phyloP scores from a whole-genome alignment of 1,140 invertebrate genomes.

The Rhopalosiphum padi region DNA sequence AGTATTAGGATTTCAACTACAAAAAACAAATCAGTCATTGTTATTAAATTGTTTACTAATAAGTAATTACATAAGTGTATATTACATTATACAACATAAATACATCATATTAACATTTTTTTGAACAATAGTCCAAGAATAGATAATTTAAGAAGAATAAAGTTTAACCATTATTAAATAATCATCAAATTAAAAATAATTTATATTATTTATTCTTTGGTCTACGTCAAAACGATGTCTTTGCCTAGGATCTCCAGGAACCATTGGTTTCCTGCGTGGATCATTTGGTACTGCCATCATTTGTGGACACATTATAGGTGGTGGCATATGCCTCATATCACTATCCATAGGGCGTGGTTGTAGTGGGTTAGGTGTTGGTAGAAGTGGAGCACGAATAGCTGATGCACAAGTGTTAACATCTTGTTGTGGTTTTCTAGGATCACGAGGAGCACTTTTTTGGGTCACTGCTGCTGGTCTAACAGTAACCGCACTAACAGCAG shows the following conservation, averaged over 20 bases:
- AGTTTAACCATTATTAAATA: background rate
- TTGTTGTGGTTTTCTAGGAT: slow-evolving; percentile 51
- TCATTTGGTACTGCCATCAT: slow-evolving; percentile 55
- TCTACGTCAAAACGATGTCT: slow-evolving; percentile 47
- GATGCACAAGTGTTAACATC: slow-evolving; percentile 18
- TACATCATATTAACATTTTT: slow-evolving; percentile 12
- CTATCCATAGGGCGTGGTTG: slow-evolving; percentile 50
- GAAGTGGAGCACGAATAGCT: slow-evolving; percentile 19
- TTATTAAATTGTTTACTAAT: slow-evolving; percentile 25
- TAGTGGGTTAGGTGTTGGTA: slow-evolving; percentile 33
- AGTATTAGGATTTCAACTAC: background rate
- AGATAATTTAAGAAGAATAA: background rate
- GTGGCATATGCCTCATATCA: slow-evolving; percentile 53
- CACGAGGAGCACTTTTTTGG: slow-evolving; percentile 47
- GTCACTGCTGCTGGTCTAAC: slow-evolving; percentile 10
- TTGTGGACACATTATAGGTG: slow-evolving; percentile 51
- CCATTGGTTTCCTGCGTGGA: slow-evolving; percentile 46
- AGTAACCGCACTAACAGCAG: background rate
- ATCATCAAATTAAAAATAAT: slow-evolving; percentile 45
- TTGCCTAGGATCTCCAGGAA: slow-evolving; percentile 50
- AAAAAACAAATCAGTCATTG: slow-evolving; percentile 48
- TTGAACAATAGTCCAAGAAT: background rate
- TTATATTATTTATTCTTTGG: slow-evolving; percentile 55
- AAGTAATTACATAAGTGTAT: background rate
- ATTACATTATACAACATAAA: slow-evolving; percentile 36